Base-by-base conservation (phyloP, 2,797 vertebrate species). In the Tokudaia muenninki region DNA sequence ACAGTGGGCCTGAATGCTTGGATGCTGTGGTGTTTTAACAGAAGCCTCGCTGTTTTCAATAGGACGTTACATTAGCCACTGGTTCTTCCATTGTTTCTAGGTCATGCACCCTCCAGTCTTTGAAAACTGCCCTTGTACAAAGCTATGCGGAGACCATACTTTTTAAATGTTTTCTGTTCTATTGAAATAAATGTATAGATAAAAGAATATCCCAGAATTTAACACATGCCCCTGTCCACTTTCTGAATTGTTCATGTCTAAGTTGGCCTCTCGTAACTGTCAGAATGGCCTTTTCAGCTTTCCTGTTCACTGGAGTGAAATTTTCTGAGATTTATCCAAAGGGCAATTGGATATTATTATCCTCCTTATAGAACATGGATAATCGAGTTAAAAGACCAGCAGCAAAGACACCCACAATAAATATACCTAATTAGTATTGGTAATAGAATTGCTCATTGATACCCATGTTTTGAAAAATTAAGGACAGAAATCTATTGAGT, bases 141-240 rank as follows among this genome's bases (percentile, higher is more conserved):
- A 93, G 67, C 31, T 87, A 24, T 19, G 47, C 1, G 81, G 61
- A 81, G 61, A 47, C 50, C 8, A 17, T 70, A 65, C 26, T 57
- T 87, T 70, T 61, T 63, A 41, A n/a, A 11, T 34, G 14, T 59
- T 87, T 91, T 44, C 75, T 90, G 50, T 44, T 89, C 86, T 81
- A 77, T 16, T 95, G 84, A 91, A 90, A 92, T 87, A 80, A 12
- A 37, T 26, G 8, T 22, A 8, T 31, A 4, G 63, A 61, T 74
- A 96, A 92, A 72, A 82, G 34, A 91, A 74, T 44, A 55, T 22
- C 34, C 74, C 52, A 52, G 47, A 95, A 94, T 87, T 44, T 34
- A 94, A 8, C 14, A n/a, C 21, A 19, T 6, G 5, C 16, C 3
- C 63, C 24, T 57, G 3, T 55, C 55, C 55, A 26, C 3, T 22